Evolutionary conservation across 2,113 vertebrate species (phyloP).

Genomic region (Eira barbara): DNA sequence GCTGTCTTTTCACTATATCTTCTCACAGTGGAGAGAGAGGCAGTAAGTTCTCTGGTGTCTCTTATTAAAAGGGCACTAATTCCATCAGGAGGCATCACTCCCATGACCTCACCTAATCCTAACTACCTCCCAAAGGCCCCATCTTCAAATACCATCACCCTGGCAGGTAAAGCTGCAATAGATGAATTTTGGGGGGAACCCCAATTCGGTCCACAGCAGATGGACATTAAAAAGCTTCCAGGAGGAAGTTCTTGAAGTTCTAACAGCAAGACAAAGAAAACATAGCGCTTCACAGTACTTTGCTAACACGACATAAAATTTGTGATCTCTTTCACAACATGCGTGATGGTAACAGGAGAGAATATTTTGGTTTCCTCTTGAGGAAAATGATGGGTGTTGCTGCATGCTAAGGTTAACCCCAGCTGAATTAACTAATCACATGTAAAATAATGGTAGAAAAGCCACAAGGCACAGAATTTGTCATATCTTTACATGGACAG

Average conservation of each 20-base stretch:
- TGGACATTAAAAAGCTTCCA: background rate
- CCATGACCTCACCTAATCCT: background rate
- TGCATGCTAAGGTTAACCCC: background rate
- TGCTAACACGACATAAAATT: background rate
- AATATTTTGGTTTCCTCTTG: background rate
- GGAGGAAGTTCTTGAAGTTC: background rate
- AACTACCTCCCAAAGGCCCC: background rate
- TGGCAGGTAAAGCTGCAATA: background rate
- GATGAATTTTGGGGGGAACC: background rate
- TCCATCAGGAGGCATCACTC: background rate
- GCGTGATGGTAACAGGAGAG: background rate
- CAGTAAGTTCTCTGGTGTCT: background rate
- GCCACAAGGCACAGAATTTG: background rate
- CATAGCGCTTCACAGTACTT: background rate
- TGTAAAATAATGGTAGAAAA: background rate
- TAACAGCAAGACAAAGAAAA: background rate
- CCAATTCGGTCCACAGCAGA: background rate
- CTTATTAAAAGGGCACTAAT: background rate
- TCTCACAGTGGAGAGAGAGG: background rate
- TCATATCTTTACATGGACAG: background rate
- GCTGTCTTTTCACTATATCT: background rate
- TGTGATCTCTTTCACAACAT: background rate
- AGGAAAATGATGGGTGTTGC: background rate
- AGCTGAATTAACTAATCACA: background rate
- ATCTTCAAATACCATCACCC: background rate